phyloP scores from a whole-genome alignment of 2,797 vertebrate species.

The Botia almorhae region DNA sequence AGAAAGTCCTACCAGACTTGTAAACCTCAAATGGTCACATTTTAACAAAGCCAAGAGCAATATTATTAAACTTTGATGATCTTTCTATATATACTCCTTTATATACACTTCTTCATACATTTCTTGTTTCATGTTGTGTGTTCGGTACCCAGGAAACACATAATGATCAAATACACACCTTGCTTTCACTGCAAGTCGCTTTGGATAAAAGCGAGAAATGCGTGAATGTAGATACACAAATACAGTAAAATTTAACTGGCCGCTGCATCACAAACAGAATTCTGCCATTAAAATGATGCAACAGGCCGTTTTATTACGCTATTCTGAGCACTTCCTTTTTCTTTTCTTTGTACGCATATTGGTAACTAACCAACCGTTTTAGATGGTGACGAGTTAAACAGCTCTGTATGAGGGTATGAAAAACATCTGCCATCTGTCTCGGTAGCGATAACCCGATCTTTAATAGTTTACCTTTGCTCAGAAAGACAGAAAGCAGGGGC shows the following conservation, averaged over 20 bases:
- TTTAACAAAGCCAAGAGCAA: constrained; percentile 10
- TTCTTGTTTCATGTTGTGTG: too few relatives aligned
- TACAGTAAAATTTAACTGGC: background rate
- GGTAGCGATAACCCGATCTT: background rate
- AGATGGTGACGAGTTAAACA: background rate
- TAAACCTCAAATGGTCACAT: background rate
- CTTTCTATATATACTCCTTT: background rate
- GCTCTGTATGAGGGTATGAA: constrained; percentile 22
- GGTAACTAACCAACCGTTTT: background rate
- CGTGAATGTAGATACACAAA: background rate
- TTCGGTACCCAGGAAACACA: background rate
- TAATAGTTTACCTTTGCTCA: constrained; percentile 36
- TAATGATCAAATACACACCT: background rate
- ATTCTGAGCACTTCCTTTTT: constrained; percentile 21
- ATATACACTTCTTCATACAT: too few relatives aligned
- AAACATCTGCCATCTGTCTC: background rate
- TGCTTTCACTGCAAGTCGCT: too few relatives aligned
- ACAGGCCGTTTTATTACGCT: constrained; percentile 31
- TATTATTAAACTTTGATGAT: background rate
- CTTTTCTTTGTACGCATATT: background rate
- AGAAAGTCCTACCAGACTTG: constrained; percentile 17
- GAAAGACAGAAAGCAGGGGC: constrained; percentile 4
- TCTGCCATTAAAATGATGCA: constrained; percentile 48
- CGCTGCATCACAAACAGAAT: background rate
- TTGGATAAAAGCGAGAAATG: too few relatives aligned